Conservation (phyloP, 2,797 vertebrate species). For the Myoxocephalus aenaeus region DNA sequence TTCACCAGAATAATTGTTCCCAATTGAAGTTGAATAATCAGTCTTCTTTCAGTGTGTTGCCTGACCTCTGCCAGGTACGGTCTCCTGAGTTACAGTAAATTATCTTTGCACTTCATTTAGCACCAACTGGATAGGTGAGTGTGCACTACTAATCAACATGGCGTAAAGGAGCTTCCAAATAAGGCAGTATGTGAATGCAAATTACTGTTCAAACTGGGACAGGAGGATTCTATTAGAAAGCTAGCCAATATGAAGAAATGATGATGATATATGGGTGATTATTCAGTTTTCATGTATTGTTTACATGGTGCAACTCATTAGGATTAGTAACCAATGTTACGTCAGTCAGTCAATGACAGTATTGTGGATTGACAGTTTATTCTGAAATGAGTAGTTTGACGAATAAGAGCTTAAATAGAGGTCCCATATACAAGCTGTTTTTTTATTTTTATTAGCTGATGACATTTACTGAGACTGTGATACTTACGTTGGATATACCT, state of each 20-base stretch:
- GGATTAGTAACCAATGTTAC: background rate
- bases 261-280: background rate
- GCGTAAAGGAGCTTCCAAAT: constrained; percentile 8
- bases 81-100: constrained; percentile 39
- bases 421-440: background rate
- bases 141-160: constrained; percentile 19
- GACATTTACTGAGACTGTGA: background rate
- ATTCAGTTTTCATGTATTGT: background rate
- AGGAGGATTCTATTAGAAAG: background rate
- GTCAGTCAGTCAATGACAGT: background rate
- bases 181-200: constrained; percentile 1
- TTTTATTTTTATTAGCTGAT: background rate
- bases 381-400: no score
- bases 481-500: no score
- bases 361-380: no score
- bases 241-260: background rate
- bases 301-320: background rate
- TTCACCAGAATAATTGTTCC: constrained; percentile 14
- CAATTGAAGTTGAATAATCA: constrained; percentile 45
- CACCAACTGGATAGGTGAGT: constrained; percentile 26
- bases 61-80: constrained; percentile 33
- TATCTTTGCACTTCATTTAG: constrained; percentile 53
- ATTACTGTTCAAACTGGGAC: background rate
- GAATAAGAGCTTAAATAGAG: background rate
- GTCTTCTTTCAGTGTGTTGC: constrained; percentile 18